Evolutionary conservation across 2,888 invertebrate genomes (phyloP), one percentile per base, ranked within the genome.

Genomic region (Stenotaenia linearis): DNA sequence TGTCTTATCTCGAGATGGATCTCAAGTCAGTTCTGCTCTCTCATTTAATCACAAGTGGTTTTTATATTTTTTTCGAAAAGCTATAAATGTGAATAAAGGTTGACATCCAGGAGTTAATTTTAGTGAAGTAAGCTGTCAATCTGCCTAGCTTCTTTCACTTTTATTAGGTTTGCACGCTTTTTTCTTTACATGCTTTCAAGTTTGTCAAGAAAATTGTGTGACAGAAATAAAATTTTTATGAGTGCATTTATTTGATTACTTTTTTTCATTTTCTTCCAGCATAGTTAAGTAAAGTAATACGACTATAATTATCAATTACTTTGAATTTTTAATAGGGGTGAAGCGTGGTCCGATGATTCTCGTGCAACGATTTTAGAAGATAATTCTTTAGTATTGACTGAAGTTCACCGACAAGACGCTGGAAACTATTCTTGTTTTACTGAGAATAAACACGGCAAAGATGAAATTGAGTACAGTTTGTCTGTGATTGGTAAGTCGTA

Each of bases 401-500:
- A 80, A 32, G 56, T 79, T 32, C 74, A 79, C 7, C 40, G 80
- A 25, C 25, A 74, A 23, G 80, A 80, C 15, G 79, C 79, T 35
- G 81, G 81, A 10, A 79, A 80, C 61, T 81, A 81, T 77, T 79
- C 81, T 12, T 81, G 81, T 45, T 56, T 35, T 30, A 80, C 80
- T 5, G 79, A 79, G 28, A 81, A 81, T 40, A 75, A 35, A 18
- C 32, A 79, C 77, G 81, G 81, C 6, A 69, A 30, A 50, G 81
- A 81, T 50, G 78, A 81, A 37, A 78, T 81, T 21, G 30, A 40
- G 10, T 77, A 80, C 77, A 45, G 69, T 25, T 15, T 81, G 9
- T 18, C 28, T 37, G 79, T 81, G 21, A 78, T 80, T n/a, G 79
- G 81, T 81, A 61, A 40, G 78, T 74, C 9, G 35, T n/a, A n/a